A percentile compares a stretch with the other conserved stretches of the same genome.
These are phyloP conservation scores for Leptopilina drosophilae DNA, from an alignment of 2,888 invertebrate genomes.

Conservation along the genomic window DNA sequence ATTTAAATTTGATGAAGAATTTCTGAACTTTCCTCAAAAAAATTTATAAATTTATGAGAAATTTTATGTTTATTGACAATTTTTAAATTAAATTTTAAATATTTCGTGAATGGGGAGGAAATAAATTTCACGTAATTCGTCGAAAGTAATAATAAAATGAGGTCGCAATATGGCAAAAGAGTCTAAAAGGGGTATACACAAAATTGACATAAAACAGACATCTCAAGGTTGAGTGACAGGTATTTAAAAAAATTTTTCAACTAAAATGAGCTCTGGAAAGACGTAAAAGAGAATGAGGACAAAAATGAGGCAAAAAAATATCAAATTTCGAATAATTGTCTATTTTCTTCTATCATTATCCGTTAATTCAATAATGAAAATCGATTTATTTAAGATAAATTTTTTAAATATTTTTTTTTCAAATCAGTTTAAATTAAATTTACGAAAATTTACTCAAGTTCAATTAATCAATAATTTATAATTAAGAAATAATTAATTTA, in stretches of 20 bases:
- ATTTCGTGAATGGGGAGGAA: background rate
- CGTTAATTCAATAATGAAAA: no score
- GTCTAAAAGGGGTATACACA: background rate
- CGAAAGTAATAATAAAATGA: constrained; percentile 14
- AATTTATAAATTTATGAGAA: no score
- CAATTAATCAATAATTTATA: no score
- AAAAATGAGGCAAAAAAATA: background rate
- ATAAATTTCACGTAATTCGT: constrained; percentile 12
- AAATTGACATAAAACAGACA: constrained; percentile 25
- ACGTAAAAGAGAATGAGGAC: background rate
- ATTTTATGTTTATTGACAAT: no score
- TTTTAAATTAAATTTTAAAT: background rate
- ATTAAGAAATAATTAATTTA: no score
- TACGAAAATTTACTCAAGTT: no score
- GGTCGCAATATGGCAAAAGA: background rate
- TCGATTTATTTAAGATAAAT: no score
- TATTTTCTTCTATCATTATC: no score
- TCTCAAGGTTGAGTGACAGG: background rate
- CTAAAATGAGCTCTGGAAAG: background rate
- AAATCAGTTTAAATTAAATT: no score
- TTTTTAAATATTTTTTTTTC: no score
- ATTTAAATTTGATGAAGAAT: no score
- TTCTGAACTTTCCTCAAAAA: no score
- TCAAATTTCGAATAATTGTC: background rate
- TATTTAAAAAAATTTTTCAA: constrained; percentile 6